A percentile compares a stretch with the other conserved stretches of the same genome.
Conservation (phyloP, 1,140 invertebrate species). For the Arctopsyche grandis region DNA sequence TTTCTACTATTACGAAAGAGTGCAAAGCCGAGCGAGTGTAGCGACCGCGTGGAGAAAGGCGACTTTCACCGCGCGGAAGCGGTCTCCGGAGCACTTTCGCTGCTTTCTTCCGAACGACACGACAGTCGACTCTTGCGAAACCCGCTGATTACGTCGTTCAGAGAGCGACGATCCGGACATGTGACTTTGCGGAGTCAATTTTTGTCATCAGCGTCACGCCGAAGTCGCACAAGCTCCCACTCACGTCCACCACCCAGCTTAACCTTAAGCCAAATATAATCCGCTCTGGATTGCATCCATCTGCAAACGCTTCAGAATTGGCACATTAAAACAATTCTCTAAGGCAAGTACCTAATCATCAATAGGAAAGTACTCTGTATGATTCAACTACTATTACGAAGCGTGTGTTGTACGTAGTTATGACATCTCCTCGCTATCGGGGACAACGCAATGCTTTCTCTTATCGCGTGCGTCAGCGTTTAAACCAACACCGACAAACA, state of each 20-base stretch:
- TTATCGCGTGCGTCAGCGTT: slow-evolving; percentile 32
- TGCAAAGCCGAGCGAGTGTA: slow-evolving; percentile 30
- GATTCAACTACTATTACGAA: background rate
- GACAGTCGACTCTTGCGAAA: slow-evolving; percentile 25
- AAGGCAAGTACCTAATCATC: too few relatives aligned
- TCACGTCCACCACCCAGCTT: too few relatives aligned
- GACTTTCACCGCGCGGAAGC: slow-evolving; percentile 52
- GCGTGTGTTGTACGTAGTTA: background rate
- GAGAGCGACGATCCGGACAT: background rate
- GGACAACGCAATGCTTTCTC: slow-evolving; percentile 36
- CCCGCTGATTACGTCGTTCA: slow-evolving; percentile 22
- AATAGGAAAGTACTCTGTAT: background rate
- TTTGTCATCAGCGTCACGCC: too few relatives aligned
- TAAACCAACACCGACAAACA: background rate
- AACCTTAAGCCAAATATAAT: too few relatives aligned
- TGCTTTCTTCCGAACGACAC: slow-evolving; percentile 47
- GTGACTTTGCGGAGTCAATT: too few relatives aligned
- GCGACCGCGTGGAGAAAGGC: slow-evolving; percentile 48
- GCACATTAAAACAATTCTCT: too few relatives aligned
- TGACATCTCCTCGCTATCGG: slow-evolving; percentile 25
- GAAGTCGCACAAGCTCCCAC: too few relatives aligned
- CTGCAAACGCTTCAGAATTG: too few relatives aligned
- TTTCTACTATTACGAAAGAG: slow-evolving; percentile 53
- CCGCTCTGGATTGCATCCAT: too few relatives aligned
- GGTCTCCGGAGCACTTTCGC: slow-evolving; percentile 48